Base-by-base conservation (phyloP, 2,888 invertebrate genomes). In the Netelia fuscicornis region DNA sequence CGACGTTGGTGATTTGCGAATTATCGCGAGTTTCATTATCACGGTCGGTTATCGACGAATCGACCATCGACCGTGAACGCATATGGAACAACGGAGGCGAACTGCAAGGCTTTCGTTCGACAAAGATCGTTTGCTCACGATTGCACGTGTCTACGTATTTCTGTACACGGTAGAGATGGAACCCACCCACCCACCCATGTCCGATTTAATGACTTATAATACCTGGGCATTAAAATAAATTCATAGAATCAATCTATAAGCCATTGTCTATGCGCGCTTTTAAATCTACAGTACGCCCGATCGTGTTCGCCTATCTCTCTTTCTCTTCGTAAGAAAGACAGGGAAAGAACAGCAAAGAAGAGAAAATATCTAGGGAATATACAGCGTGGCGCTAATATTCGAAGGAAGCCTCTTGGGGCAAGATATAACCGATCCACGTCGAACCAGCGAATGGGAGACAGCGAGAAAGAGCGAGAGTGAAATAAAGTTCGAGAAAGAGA, bases 191-290 rank as follows among this genome's bases (percentile, higher is more conserved):
- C 74, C 85, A 86, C 72, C 87, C 88, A 86, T 87, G 86, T 79
- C 86, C 82, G 87, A 89, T 90, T 88, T 88, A 88, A 90, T 89
- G 88, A 89, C 86, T 86, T 80, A 85, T 90, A 91, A 91, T 90
- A 81, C 84, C 71, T 84, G 87, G 83, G 87, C 88, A 90, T 90
- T 90, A 90, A 89, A 88, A 90, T 89, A 91, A 89, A 89, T 90
- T 90, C 89, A 88, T 89, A 88, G 90, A 91, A 90, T 90, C 88
- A 89, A 89, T 90, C 89, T 90, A 89, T 89, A 88, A 72, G 89
- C 87, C 87, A 89, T 90, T 89, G 88, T 88, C 88, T 88, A 86
- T 86, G 86, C 86, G 84, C 52, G 52, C 82, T 85, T 87, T 85
- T 83, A 86, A 87, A 71, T 79, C 84, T 77, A 80, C 77, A 82